Base-by-base conservation (phyloP, 35 echinoderm and acorn worm genomes). In the Lytechinus variegatus region DNA sequence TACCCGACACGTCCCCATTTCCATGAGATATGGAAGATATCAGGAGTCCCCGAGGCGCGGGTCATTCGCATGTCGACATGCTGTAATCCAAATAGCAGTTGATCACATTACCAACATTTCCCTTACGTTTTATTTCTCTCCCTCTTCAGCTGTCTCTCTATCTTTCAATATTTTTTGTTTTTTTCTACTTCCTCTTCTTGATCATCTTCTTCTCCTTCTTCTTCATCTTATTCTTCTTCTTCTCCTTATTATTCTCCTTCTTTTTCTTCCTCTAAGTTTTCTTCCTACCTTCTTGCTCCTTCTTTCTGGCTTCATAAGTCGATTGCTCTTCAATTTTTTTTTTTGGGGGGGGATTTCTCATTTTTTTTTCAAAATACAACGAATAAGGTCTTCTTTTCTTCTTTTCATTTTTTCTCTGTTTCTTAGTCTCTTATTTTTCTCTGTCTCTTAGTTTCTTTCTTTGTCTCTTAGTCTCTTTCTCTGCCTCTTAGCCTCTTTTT, bases 51-150 rank as follows among this genome's bases (percentile, higher is more conserved):
- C 5, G 14, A 24, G 66, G 66, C 66, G n/a, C 6, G 3, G 66
- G 14, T 16, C 66, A 16, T 9, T 13, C 56, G 56, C 56, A 58
- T 58, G 56, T 58, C 66, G 66, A 79, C 19, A 79, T 79, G 66
- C 66, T 24, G 66, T 79, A 79, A 79, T 79, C 66, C 66, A 79
- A 79, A 79, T 79, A 79, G 66, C 66, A 19, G 66, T 79, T 79
- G 66, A 79, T 79, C 66, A 79, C 66, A 79, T 79, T 79, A 79
- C 66, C 4, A 79, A 2, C 10, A 7, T 12, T 33, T 28, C 27
- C 27, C 27, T 88, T 21, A 3, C 87, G 19, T 51, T 21, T 13
- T 21, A 0, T 90, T 10, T 54, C 28, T 54, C 16, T 21, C 0
- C 9, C 3, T 53, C 87, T 89, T 2, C 52, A 0, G 14, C 52